Evolutionary conservation across 37 sponge, comb jelly and placozoan genomes (phyloP).

Genomic region (Cliona cf. orientalis): DNA sequence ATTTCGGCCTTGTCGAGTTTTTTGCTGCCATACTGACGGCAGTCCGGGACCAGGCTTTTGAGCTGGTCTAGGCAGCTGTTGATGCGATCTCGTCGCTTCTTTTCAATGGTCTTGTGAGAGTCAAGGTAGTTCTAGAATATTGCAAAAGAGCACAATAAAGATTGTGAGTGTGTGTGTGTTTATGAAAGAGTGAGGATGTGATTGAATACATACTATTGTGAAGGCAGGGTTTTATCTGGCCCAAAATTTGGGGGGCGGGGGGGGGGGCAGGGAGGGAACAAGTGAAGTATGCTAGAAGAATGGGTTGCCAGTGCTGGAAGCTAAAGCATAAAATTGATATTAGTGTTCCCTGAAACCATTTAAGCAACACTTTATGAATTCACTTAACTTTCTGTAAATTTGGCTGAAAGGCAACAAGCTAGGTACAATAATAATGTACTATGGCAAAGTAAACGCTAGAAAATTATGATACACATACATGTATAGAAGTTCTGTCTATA

Average conservation of each 20-base stretch:
- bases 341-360: too few species aligned
- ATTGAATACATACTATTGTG: not conserved
- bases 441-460: too few species aligned
- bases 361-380: too few species aligned
- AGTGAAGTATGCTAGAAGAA: too few species aligned
- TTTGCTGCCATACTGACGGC: constrained; percentile 86
- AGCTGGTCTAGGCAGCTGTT: constrained; percentile 63
- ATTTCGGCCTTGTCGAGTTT: constrained; percentile 94
- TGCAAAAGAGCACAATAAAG: not conserved
- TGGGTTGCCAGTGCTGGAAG: too few species aligned
- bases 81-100: constrained; percentile 87
- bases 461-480: too few species aligned
- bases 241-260: not conserved
- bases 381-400: too few species aligned
- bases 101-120: constrained; percentile 91
- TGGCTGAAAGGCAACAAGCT: too few species aligned
- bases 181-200: constrained; percentile 3
- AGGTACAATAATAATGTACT: too few species aligned
- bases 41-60: constrained; percentile 83
- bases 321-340: too few species aligned
- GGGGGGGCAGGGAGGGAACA: constrained; percentile 10
- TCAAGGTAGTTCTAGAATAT: constrained; percentile 78
- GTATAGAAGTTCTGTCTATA: too few species aligned
- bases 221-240: not conserved
- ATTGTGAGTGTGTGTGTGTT: not conserved